Evolutionary conservation across 2,797 vertebrate species (phyloP).

Genomic region (Euthynnus affinis): DNA sequence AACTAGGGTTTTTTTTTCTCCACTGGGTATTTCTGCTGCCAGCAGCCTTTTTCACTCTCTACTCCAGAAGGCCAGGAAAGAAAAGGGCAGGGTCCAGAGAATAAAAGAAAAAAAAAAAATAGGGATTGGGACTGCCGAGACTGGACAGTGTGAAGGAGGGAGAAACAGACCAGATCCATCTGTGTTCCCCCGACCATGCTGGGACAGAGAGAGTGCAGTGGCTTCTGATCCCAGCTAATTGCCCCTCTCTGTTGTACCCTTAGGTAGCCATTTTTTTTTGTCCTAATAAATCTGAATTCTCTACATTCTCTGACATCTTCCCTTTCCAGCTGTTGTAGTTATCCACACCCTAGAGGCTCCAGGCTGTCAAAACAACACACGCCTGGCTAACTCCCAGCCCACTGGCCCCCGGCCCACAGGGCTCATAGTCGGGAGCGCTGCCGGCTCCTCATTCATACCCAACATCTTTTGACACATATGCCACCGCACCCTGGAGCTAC

Average conservation of each 20-base stretch:
- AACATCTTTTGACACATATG: not conserved
- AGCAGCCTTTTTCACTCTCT: slow-evolving; percentile 47
- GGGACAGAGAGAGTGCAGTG: not conserved
- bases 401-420: slow-evolving; percentile 13
- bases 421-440: not conserved
- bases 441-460: slow-evolving; percentile 1
- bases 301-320: slow-evolving; percentile 59
- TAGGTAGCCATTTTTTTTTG: slow-evolving; percentile 23
- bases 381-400: slow-evolving; percentile 41
- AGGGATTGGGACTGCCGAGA: slow-evolving; percentile 16
- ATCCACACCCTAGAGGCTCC: slow-evolving; percentile 55
- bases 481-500: not conserved
- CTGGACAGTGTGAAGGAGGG: slow-evolving; percentile 5
- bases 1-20: slow-evolving; percentile 47
- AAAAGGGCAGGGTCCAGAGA: slow-evolving; percentile 7
- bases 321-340: slow-evolving; percentile 65
- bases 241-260: slow-evolving; percentile 21
- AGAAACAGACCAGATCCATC: slow-evolving; percentile 24
- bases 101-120: not conserved
- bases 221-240: slow-evolving; percentile 44
- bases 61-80: slow-evolving; percentile 51
- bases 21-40: slow-evolving; percentile 61
- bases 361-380: slow-evolving; percentile 75
- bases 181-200: slow-evolving; percentile 5
- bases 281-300: slow-evolving; percentile 57